phyloP scores from a whole-genome alignment of 2,888 invertebrate species.

The Nemapogon koenigi region DNA sequence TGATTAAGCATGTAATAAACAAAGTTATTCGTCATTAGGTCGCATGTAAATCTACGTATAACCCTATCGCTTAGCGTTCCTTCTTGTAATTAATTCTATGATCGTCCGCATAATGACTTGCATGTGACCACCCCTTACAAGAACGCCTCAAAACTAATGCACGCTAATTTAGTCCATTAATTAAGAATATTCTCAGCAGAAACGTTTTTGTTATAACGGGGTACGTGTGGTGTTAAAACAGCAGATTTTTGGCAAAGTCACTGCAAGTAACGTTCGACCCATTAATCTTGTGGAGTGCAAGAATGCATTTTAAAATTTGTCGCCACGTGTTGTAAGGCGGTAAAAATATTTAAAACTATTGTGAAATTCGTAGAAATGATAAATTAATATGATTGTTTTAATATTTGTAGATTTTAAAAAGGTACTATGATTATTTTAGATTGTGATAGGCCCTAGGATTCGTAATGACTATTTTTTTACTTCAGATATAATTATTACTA shows the following conservation, averaged over 20 bases:
- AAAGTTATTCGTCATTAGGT: too few relatives aligned
- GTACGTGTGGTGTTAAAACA: slow-evolving; percentile 23
- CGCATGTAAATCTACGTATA: too few relatives aligned
- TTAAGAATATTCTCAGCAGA: slow-evolving; percentile 42
- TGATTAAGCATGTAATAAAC: too few relatives aligned
- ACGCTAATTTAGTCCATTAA: slow-evolving; percentile 44
- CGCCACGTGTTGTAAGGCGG: too few relatives aligned
- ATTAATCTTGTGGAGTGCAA: slow-evolving; percentile 51
- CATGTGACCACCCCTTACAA: slow-evolving; percentile 41
- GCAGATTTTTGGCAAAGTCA: slow-evolving; percentile 50
- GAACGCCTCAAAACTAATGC: slow-evolving; percentile 43
- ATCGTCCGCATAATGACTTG: slow-evolving; percentile 61
- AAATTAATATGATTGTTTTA: too few relatives aligned
- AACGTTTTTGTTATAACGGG: slow-evolving; percentile 42
- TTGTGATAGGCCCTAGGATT: too few relatives aligned
- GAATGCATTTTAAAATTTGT: slow-evolving; percentile 54
- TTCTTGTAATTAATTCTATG: slow-evolving; percentile 57
- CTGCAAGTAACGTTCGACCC: slow-evolving; percentile 38
- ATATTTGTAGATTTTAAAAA: too few relatives aligned
- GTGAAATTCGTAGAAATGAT: too few relatives aligned
- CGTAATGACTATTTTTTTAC: too few relatives aligned
- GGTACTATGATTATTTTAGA: too few relatives aligned
- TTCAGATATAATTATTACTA: too few relatives aligned
- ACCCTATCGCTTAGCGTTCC: slow-evolving; percentile 32
- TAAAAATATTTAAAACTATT: too few relatives aligned